Evolutionary conservation across 2,113 vertebrate species (phyloP).

Genomic region (Myrmophylax atrothorax): DNA sequence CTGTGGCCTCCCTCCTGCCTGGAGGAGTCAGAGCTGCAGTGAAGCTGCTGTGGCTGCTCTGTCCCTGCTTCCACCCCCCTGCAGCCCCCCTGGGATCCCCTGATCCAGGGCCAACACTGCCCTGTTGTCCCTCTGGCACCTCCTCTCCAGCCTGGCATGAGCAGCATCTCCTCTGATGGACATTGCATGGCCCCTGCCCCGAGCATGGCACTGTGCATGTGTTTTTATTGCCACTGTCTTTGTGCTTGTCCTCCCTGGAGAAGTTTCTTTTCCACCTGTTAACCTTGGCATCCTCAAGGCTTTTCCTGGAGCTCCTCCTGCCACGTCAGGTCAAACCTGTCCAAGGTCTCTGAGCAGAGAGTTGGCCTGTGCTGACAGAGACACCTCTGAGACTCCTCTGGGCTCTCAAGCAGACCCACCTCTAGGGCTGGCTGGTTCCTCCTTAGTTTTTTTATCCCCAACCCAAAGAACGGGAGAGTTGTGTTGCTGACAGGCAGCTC

Average conservation of each 20-base stretch:
- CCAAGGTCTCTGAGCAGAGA: neutral
- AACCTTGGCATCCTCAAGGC: neutral
- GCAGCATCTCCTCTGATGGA: constrained; percentile 56
- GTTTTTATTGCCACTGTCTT: neutral
- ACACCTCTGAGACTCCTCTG: neutral
- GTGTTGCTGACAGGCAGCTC: neutral
- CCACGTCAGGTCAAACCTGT: neutral
- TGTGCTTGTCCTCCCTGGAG: neutral
- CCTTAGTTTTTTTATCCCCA: neutral
- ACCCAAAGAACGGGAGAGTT: neutral
- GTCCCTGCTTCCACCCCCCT: neutral
- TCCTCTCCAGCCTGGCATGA: constrained; percentile 4
- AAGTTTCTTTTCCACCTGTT: neutral
- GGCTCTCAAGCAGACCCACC: neutral
- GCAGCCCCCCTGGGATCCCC: neutral
- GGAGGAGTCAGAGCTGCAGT: neutral
- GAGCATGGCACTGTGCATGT: constrained; percentile 53
- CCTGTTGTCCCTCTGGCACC: neutral
- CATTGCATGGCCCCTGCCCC: constrained; percentile 14
- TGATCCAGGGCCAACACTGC: neutral
- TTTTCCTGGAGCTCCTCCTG: neutral
- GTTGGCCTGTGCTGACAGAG: neutral
- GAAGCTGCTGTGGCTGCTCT: neutral
- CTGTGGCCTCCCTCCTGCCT: neutral
- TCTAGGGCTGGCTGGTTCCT: neutral